phyloP scores from a whole-genome alignment of 2,888 invertebrate genomes.

The Clanis bilineata region DNA sequence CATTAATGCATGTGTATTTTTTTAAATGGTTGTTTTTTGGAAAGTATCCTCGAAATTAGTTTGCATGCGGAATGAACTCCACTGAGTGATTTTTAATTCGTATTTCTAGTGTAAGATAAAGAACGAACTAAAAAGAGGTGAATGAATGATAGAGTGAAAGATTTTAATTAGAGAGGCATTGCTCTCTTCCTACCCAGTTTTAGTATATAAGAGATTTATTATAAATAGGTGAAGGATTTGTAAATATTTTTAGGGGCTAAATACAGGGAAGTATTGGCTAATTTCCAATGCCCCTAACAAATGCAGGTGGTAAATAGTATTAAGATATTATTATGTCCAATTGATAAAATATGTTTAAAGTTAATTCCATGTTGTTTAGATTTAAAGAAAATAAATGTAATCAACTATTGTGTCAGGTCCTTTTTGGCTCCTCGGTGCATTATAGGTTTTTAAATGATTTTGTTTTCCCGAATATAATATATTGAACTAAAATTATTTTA shows the following conservation, averaged over 20 bases:
- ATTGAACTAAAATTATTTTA: no score
- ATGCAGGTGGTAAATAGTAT: not conserved
- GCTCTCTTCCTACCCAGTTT: not conserved
- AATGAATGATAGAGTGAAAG: not conserved
- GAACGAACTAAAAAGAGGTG: not conserved
- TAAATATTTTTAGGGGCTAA: not conserved
- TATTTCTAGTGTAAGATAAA: not conserved
- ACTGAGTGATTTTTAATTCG: not conserved
- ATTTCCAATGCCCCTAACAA: not conserved
- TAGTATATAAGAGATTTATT: not conserved
- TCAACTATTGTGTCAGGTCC: no score
- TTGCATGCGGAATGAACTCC: slow-evolving; percentile 1
- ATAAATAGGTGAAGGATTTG: not conserved
- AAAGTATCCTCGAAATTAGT: slow-evolving; percentile 1
- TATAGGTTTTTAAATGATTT: no score
- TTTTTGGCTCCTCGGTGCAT: no score
- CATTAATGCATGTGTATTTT: no score
- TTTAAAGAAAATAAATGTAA: no score
- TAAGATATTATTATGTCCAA: not conserved
- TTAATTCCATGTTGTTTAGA: no score
- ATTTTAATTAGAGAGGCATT: not conserved
- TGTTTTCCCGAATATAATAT: no score
- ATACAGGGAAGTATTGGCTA: not conserved
- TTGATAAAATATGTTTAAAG: no score
- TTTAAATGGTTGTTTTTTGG: no score